These are phyloP conservation scores for Pachypsylla venusta DNA, from an alignment of 1,140 invertebrate genomes.

Conservation along the genomic window DNA sequence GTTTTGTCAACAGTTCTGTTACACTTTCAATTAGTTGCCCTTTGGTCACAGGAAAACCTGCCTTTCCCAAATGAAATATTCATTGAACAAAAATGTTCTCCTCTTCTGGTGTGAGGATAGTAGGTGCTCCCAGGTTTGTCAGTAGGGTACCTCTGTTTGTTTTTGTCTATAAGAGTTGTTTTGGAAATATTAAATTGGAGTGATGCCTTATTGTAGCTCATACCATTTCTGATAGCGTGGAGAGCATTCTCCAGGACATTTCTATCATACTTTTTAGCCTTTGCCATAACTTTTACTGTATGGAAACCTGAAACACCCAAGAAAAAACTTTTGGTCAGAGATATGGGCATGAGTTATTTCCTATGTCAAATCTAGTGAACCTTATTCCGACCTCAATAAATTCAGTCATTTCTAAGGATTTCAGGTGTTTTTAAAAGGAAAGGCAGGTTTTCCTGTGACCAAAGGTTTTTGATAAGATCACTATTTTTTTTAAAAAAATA, in stretches of 20 bases:
- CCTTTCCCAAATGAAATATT: not conserved
- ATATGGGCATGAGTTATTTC: not conserved
- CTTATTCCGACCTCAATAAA: not conserved
- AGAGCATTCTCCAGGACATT: not conserved
- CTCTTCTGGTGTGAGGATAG: not conserved
- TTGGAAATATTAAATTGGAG: not conserved
- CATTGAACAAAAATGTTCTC: conserved; percentile 7
- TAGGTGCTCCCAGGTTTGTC: not conserved
- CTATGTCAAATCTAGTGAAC: not conserved
- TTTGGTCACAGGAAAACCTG: not conserved
- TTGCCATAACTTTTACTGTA: not conserved
- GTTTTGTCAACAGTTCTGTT: conserved; percentile 5
- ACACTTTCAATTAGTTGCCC: not conserved
- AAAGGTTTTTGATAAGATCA: too few species aligned
- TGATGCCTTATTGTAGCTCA: not conserved
- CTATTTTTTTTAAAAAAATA: too few species aligned
- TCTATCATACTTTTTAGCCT: not conserved
- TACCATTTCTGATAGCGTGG: not conserved
- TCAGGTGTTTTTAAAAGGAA: too few species aligned
- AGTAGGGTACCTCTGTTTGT: not conserved
- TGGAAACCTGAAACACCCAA: not conserved
- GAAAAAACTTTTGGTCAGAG: not conserved
- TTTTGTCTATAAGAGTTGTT: not conserved
- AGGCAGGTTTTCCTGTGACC: conserved; percentile 3
- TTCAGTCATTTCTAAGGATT: too few species aligned